Conservation (phyloP, 2,888 invertebrate species). For the Euproctis similis region DNA sequence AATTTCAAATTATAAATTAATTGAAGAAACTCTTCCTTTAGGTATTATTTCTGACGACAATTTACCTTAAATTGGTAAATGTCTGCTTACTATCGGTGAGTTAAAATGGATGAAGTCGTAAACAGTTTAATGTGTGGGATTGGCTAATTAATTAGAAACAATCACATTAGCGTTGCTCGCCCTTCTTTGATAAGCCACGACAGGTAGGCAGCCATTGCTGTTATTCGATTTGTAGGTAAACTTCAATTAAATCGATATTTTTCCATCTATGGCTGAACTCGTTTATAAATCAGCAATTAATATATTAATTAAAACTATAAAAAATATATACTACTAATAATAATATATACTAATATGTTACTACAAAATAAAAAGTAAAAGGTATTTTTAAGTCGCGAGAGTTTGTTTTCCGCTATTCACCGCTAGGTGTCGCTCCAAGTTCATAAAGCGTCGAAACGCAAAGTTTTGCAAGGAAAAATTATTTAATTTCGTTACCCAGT, state of each 20-base stretch:
- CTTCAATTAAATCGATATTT: not conserved
- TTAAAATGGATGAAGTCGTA: conserved; percentile 43
- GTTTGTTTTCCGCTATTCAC: conserved; percentile 39
- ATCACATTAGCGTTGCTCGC: conserved; percentile 49
- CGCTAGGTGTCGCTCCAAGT: conserved; percentile 51
- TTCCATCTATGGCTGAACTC: conserved; percentile 7
- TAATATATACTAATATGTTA: too few relatives aligned
- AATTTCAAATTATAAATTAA: too few relatives aligned
- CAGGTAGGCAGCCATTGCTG: conserved; percentile 18
- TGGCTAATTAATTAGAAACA: conserved; percentile 61
- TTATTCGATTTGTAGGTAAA: conserved; percentile 5
- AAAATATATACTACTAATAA: too few relatives aligned
- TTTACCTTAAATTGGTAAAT: too few relatives aligned
- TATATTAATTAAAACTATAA: too few relatives aligned
- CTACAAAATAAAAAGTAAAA: too few relatives aligned
- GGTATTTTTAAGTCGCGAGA: too few relatives aligned
- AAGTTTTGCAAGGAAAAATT: conserved; percentile 12
- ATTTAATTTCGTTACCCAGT: conserved; percentile 29
- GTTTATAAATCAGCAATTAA: too few relatives aligned
- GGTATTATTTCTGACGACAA: too few relatives aligned
- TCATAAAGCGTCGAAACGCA: conserved; percentile 1
- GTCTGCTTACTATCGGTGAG: conserved; percentile 17
- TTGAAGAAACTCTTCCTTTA: too few relatives aligned
- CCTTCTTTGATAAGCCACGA: conserved; percentile 33
- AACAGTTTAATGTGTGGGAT: conserved; percentile 65